These are phyloP conservation scores for Nomada hirtipes DNA, from an alignment of 2,888 invertebrate species.

Conservation along the genomic window DNA sequence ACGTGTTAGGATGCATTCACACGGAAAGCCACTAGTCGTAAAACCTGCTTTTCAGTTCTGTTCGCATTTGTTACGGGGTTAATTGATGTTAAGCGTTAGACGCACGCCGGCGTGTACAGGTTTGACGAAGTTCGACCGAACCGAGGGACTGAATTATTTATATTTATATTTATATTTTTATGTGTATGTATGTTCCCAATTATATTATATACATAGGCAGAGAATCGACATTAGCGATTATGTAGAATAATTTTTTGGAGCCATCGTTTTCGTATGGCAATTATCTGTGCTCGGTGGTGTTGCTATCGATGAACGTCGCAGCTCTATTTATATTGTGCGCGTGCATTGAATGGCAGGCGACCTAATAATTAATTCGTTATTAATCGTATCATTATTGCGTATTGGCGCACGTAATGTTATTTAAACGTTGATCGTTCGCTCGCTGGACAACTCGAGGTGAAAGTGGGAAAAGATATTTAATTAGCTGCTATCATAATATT, in stretches of 20 bases:
- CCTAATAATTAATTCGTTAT: conserved; percentile 32
- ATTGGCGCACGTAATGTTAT: neutral
- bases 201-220: no score
- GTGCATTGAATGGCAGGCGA: neutral
- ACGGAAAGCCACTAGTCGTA: conserved; percentile 61
- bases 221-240: no score
- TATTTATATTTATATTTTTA: no score
- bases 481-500: neutral
- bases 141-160: neutral
- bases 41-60: conserved; percentile 56
- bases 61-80: conserved; percentile 53
- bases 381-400: conserved; percentile 14
- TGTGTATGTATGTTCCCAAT: no score
- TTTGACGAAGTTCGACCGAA: conserved; percentile 1
- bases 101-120: neutral
- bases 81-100: conserved; percentile 52
- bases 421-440: conserved; percentile 3
- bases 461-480: neutral
- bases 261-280: neutral
- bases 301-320: neutral
- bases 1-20: conserved; percentile 70
- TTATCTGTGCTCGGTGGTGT: no score
- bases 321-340: conserved; percentile 1
- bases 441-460: neutral
- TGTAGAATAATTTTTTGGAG: no score